Evolutionary conservation across 2,797 vertebrate genomes (phyloP).

Genomic region (Cynopterus sphinx): DNA sequence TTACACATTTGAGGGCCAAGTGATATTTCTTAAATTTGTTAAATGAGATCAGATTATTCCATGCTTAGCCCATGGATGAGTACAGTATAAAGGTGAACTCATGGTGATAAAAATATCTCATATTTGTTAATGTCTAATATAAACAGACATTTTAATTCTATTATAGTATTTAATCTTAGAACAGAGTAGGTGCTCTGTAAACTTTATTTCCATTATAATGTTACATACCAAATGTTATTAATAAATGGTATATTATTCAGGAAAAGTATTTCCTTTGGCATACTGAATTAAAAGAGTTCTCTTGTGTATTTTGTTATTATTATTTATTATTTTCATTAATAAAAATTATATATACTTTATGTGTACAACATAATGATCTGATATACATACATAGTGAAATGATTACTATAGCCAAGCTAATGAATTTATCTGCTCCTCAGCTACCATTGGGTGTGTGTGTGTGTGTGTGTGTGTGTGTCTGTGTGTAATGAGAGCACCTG

Average conservation of each 20-base stretch:
- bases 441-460: neutral
- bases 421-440: neutral
- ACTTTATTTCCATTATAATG: neutral
- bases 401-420: neutral
- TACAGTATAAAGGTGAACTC: neutral
- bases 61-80: neutral
- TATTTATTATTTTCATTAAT: neutral
- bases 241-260: neutral
- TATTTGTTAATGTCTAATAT: neutral
- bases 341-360: neutral
- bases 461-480: neutral
- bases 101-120: neutral
- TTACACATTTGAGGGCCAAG: neutral
- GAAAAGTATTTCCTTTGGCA: neutral
- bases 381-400: neutral
- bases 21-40: slow-evolving; percentile 12
- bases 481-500: neutral
- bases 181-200: neutral
- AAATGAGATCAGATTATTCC: neutral
- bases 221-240: neutral
- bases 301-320: neutral
- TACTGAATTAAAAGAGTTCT: neutral
- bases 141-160: neutral
- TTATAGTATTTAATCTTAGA: neutral
- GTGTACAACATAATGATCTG: neutral